Conservation (phyloP, 2,113 vertebrate species). For the Channa argus region DNA sequence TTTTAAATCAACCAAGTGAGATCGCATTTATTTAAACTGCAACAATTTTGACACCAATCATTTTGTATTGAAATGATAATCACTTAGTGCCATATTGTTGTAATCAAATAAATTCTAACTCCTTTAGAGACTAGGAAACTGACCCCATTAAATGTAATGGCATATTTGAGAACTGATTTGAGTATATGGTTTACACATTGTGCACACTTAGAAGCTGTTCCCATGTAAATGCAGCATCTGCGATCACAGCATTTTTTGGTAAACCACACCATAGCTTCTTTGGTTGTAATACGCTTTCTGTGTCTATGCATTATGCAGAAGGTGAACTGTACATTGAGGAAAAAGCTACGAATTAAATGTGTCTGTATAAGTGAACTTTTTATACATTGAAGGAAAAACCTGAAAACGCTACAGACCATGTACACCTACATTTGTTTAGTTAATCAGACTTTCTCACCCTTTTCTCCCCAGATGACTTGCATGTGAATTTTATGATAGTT, state of each 20-base stretch:
- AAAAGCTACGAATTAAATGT: constrained; percentile 58
- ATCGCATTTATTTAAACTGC: constrained; percentile 63
- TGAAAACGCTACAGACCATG: constrained; percentile 83
- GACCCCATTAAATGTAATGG: constrained; percentile 47
- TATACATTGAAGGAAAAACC: constrained; percentile 40
- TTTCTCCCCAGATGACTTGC: constrained; percentile 87
- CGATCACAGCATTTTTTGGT: constrained; percentile 63
- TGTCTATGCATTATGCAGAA: constrained; percentile 64
- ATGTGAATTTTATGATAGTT: constrained; percentile 90
- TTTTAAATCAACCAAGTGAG: constrained; percentile 50
- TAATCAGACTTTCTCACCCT: constrained; percentile 83
- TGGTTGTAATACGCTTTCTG: constrained; percentile 69
- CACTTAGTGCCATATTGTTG: constrained; percentile 68
- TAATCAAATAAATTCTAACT: constrained; percentile 42
- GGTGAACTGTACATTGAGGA: constrained; percentile 66
- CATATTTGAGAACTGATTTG: constrained; percentile 47
- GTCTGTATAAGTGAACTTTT: constrained; percentile 66
- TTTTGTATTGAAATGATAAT: constrained; percentile 63
- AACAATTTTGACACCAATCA: constrained; percentile 40
- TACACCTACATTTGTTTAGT: constrained; percentile 85
- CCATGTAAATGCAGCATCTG: constrained; percentile 83
- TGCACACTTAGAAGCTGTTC: constrained; percentile 82
- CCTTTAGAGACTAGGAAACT: constrained; percentile 32
- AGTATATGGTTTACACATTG: constrained; percentile 74
- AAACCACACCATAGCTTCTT: constrained; percentile 73